phyloP scores from a whole-genome alignment of 1,140 invertebrate genomes.

The Agrypnia vestita region DNA sequence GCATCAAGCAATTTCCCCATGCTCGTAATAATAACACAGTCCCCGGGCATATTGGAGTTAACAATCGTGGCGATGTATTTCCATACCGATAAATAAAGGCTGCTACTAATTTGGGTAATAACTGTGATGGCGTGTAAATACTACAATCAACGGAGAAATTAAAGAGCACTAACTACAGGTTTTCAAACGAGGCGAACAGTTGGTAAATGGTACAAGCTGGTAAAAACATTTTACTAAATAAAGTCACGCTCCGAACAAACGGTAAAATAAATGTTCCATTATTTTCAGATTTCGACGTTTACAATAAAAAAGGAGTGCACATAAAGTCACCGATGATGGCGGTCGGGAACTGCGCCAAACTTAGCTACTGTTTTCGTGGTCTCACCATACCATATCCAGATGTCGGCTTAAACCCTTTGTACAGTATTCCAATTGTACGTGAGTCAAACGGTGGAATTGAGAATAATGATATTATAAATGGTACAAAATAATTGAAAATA shows the following conservation, averaged over 20 bases:
- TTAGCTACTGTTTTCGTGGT: too few relatives aligned
- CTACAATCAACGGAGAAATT: conserved; percentile 13
- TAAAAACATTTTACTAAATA: background rate
- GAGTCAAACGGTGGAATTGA: too few relatives aligned
- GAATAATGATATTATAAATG: too few relatives aligned
- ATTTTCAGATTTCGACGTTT: too few relatives aligned
- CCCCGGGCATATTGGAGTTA: conserved; percentile 5
- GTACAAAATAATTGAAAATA: too few relatives aligned
- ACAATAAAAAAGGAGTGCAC: too few relatives aligned
- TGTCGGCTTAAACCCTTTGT: too few relatives aligned
- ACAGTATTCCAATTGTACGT: too few relatives aligned
- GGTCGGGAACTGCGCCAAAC: too few relatives aligned
- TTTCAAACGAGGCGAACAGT: conserved; percentile 15
- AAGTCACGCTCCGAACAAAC: background rate
- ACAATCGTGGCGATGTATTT: conserved; percentile 35
- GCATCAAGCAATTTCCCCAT: background rate
- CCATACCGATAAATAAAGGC: conserved; percentile 35
- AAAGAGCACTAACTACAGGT: conserved; percentile 18
- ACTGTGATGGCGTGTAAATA: conserved; percentile 33
- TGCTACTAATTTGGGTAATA: conserved; percentile 41
- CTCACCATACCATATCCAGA: too few relatives aligned
- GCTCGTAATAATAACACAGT: conserved; percentile 31
- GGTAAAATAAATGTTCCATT: too few relatives aligned
- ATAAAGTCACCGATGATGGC: too few relatives aligned
- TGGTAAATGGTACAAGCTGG: conserved; percentile 2